Base-by-base conservation (phyloP, 30 jellyfish, hydroid and myxozoan genomes). In the Aurelia aurita complex sp. Pacific region DNA sequence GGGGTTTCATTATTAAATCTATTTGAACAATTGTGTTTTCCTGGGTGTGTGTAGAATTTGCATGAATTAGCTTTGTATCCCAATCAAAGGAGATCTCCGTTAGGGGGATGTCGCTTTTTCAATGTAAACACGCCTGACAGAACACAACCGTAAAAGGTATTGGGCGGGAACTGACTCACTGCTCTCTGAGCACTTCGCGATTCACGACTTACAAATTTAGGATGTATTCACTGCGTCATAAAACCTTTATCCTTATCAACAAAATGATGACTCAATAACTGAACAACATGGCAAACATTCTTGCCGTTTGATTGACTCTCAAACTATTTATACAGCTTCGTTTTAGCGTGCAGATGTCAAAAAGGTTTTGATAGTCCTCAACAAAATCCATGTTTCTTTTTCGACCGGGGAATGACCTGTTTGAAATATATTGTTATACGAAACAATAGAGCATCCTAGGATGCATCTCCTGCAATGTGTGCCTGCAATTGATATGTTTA, bases 101-200 rank as follows among this genome's bases (percentile, higher is more conserved):
- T 73, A 73, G 55, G 93, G 93, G 82, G 93, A 84, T 61, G 23
- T 75, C 93, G 42, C 63, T 23, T 14, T 38, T 66, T 54, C 57
- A 46, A 3, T 40, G 17, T 10, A 13, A 65, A 84, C 93, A 84
- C 93, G 71, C 93, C 93, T 74, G 88, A 32, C 55, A 73, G 76
- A 68, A 67, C 84, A 64, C 87, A 65, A 84, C 93, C 93, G 93
- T 84, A 84, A 84, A 84, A 73, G 93, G 93, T 2, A 73, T 68
- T 82, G 23, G 91, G 77, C 85, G 85, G 81, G 88, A 64, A 66
- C 32, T 60, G 40, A 46, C 4, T 62, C 79, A 78, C 64, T 61
- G 69, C 63, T 29, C 40, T 50, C 8, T 14, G 66, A 43, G 60
- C 23, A 34, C 14, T 35, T 10, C 32, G 66, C 2, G 43, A 76